Conservation (phyloP, 37 sponge, comb jelly and placozoan species). For the Hexactinellida sp. region DNA sequence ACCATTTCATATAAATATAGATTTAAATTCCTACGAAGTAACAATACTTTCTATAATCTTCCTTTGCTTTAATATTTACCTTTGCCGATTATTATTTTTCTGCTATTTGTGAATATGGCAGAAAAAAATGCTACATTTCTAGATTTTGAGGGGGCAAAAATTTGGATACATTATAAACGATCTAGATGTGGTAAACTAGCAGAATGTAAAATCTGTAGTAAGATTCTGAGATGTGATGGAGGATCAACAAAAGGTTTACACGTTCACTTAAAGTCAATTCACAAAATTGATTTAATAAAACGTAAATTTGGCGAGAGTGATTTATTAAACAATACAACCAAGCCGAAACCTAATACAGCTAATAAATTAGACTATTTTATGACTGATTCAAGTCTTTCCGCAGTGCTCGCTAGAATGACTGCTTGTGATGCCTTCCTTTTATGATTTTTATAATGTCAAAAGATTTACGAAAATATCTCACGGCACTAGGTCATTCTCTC, state of each 20-base stretch:
- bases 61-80: too few relatives aligned
- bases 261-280: neutral
- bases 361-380: neutral
- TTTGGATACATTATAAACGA: slow-evolving; percentile 11
- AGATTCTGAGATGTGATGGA: neutral
- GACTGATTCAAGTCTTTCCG: neutral
- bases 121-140: neutral
- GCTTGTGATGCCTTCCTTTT: slow-evolving; percentile 1
- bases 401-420: neutral
- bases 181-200: neutral
- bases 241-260: neutral
- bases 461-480: slow-evolving; percentile 2
- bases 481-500: neutral
- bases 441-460: neutral
- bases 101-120: neutral
- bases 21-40: neutral
- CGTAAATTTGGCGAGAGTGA: neutral
- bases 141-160: neutral
- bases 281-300: slow-evolving; percentile 1
- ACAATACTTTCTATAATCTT: too few relatives aligned
- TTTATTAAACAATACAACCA: neutral
- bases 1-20: neutral
- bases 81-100: neutral
- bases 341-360: neutral
- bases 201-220: neutral